These are phyloP conservation scores for Macrotrachela quadricornifera DNA, from an alignment of 1,140 invertebrate genomes.

Conservation along the genomic window DNA sequence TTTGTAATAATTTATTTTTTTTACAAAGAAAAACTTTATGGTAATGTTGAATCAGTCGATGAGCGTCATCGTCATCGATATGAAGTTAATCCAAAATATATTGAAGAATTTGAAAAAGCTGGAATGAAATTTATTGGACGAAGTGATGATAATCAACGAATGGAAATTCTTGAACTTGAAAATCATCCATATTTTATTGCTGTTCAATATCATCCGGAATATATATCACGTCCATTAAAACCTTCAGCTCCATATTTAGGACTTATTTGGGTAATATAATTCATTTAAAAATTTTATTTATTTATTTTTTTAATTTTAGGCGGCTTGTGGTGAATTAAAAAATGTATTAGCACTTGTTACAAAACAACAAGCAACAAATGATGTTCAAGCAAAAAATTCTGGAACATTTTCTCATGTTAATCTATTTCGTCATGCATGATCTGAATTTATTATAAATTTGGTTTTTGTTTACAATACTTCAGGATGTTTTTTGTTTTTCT, in stretches of 20 bases:
- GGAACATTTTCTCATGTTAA: no score
- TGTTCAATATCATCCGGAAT: conserved; percentile 93
- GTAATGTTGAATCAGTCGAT: conserved; percentile 55
- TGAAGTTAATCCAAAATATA: conserved; percentile 66
- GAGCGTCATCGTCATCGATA: conserved; percentile 85
- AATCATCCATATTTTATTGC: conserved; percentile 77
- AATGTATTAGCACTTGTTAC: no score
- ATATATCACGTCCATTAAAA: conserved; percentile 68
- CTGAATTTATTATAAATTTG: no score
- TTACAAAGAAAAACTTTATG: conserved; percentile 54
- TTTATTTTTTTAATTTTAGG: no score
- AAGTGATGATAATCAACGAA: conserved; percentile 43
- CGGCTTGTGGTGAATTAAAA: no score
- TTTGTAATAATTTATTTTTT: conserved; percentile 9
- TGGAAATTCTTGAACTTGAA: conserved; percentile 52
- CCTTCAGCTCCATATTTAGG: conserved; percentile 88
- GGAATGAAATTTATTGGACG: conserved; percentile 75
- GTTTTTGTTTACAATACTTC: no score
- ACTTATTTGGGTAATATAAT: conserved; percentile 35
- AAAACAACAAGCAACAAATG: no score
- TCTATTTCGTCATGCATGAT: no score
- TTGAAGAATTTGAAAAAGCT: conserved; percentile 48
- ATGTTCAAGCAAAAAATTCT: no score
- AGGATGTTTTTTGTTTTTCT: no score
- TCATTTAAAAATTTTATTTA: no score